Conservation (phyloP, 2,113 vertebrate species). For the Ptyas mucosa region DNA sequence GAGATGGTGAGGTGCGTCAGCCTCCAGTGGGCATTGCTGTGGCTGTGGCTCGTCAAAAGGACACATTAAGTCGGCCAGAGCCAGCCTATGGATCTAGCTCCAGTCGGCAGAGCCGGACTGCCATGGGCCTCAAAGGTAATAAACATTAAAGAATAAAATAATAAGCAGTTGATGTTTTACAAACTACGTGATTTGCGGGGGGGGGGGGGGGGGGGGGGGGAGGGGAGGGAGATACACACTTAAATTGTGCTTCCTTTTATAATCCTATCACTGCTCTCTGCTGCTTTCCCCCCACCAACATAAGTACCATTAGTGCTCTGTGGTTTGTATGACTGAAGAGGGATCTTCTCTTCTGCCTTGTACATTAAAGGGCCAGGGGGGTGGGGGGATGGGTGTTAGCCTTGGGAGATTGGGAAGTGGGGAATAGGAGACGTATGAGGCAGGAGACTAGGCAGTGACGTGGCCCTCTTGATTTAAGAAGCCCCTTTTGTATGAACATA, state of each 20-base stretch:
- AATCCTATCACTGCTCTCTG: background rate
- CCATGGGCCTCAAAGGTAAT: conserved; percentile 46
- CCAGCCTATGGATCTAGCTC: conserved; percentile 63
- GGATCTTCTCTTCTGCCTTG: background rate
- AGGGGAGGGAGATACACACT: background rate
- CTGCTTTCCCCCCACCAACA: background rate
- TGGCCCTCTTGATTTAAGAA: background rate
- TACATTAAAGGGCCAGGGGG: background rate
- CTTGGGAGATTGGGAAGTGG: background rate
- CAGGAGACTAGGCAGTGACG: no score
- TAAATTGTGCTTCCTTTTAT: background rate
- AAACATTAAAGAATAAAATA: background rate
- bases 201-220: background rate
- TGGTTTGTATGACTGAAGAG: background rate
- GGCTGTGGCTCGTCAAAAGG: conserved; percentile 89
- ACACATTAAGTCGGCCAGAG: conserved; percentile 78
- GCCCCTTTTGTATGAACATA: background rate
- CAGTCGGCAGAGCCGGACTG: conserved; percentile 76
- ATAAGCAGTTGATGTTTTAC: background rate
- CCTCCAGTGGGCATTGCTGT: conserved; percentile 93
- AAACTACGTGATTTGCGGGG: background rate
- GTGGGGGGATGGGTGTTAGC: background rate
- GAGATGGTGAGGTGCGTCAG: conserved; percentile 88
- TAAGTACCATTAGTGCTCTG: background rate
- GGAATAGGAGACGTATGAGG: background rate